Percentiles rank a stretch among this genome's conserved stretches.
Evolutionary conservation across 2,113 vertebrate species (phyloP).

Genomic region (Mirza zaza): DNA sequence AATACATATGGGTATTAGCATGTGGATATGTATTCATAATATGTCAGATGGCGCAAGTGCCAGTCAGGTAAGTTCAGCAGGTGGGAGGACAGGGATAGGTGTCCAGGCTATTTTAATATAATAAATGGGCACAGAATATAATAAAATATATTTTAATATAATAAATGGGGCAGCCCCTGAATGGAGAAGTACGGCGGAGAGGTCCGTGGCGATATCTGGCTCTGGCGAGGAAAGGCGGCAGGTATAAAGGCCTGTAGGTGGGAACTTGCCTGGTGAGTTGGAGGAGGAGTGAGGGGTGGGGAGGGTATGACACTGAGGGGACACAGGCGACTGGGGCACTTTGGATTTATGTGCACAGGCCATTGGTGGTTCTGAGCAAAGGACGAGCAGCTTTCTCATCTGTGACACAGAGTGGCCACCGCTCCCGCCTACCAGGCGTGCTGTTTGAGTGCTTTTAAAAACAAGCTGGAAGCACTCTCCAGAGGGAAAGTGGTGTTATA

Average conservation of each 20-base stretch:
- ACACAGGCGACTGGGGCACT: rapidly evolving
- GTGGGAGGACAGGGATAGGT: neutral
- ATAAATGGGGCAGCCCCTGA: neutral
- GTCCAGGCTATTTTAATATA: neutral
- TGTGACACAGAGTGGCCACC: neutral
- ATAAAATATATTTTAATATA: too few species aligned
- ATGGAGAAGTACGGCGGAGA: neutral
- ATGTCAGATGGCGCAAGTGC: neutral
- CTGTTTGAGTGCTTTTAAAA: neutral
- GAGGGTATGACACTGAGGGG: neutral
- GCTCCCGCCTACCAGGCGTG: neutral
- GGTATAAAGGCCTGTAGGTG: neutral
- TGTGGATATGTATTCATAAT: too few species aligned
- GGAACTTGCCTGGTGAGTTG: neutral
- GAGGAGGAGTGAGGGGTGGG: neutral
- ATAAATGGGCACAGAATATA: neutral
- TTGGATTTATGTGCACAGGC: neutral
- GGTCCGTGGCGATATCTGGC: rapidly evolving
- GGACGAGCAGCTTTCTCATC: neutral
- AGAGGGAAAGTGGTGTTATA: neutral
- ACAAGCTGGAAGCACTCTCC: neutral
- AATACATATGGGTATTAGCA: too few species aligned
- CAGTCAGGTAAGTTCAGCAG: neutral
- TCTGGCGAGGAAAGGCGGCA: too few species aligned
- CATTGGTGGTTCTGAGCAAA: neutral